A percentile compares a stretch with the other conserved stretches of the same genome.
Conservation (phyloP, 92 coral and sea anemone species). For the Ricordea florida region DNA sequence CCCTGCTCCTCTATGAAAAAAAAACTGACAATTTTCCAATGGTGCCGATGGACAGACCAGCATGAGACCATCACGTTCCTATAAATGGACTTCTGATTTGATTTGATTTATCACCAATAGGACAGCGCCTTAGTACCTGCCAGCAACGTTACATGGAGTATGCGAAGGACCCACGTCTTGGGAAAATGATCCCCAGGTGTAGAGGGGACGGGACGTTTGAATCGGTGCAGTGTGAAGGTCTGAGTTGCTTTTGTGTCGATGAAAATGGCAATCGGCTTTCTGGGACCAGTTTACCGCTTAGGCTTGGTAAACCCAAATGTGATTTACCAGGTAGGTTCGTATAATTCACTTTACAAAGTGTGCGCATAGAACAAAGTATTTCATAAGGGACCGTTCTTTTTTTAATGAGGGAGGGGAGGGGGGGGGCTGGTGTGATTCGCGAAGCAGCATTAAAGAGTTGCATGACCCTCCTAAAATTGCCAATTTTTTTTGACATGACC, state of each 20-base stretch:
- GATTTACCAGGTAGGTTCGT: conserved; percentile 22
- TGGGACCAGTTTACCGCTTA: conserved; percentile 66
- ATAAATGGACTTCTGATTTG: background rate
- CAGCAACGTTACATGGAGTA: conserved; percentile 53
- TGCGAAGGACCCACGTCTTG: conserved; percentile 49
- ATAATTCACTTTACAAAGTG: too few species aligned
- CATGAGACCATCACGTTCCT: background rate
- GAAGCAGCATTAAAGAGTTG: too few species aligned
- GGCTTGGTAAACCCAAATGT: conserved; percentile 77
- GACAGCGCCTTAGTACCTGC: conserved; percentile 49
- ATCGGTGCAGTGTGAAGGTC: conserved; percentile 72
- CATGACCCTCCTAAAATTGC: too few species aligned
- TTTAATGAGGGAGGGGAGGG: too few species aligned
- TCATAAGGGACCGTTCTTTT: too few species aligned
- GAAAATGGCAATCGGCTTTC: conserved; percentile 59
- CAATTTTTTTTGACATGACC: too few species aligned
- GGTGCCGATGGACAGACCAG: too few species aligned
- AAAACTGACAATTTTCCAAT: too few species aligned
- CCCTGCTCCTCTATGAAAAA: too few species aligned
- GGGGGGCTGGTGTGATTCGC: too few species aligned
- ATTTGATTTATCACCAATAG: conserved; percentile 10
- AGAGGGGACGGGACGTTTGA: conserved; percentile 73
- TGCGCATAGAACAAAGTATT: too few species aligned
- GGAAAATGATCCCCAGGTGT: conserved; percentile 75
- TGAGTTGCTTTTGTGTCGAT: conserved; percentile 82